phyloP scores from a whole-genome alignment of 2,113 vertebrate species.

The Tamias sibiricus region DNA sequence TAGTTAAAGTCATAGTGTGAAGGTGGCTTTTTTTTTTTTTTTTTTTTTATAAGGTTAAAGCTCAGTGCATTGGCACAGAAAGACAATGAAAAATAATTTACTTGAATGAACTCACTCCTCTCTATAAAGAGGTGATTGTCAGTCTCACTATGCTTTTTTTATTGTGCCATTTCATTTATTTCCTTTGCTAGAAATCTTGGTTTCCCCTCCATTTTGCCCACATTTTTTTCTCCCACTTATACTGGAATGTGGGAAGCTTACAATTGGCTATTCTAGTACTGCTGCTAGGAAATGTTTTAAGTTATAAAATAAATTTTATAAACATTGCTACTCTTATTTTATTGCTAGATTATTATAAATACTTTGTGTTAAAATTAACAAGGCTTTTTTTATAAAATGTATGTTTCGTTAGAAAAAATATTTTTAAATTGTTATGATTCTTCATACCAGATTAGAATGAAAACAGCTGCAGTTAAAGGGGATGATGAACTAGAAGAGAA shows the following conservation, averaged over 20 bases:
- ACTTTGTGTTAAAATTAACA: neutral
- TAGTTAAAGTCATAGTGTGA: constrained; percentile 68
- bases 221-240: neutral
- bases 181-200: constrained; percentile 42
- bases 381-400: neutral
- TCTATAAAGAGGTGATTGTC: neutral
- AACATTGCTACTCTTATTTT: no score
- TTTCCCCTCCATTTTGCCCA: neutral
- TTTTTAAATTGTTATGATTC: neutral
- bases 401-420: neutral
- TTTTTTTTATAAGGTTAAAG: neutral
- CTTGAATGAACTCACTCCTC: constrained; percentile 42
- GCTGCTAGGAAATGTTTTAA: neutral
- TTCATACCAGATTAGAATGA: neutral
- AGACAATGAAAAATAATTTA: constrained; percentile 43
- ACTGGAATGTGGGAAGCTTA: neutral
- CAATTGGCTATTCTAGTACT: neutral
- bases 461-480: neutral
- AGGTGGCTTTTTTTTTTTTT: no score
- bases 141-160: neutral
- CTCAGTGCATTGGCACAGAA: constrained; percentile 63
- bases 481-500: neutral
- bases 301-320: neutral
- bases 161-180: constrained; percentile 30
- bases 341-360: neutral